phyloP scores from a whole-genome alignment of 2,113 vertebrate genomes.

The Chaenogobius annularis region DNA sequence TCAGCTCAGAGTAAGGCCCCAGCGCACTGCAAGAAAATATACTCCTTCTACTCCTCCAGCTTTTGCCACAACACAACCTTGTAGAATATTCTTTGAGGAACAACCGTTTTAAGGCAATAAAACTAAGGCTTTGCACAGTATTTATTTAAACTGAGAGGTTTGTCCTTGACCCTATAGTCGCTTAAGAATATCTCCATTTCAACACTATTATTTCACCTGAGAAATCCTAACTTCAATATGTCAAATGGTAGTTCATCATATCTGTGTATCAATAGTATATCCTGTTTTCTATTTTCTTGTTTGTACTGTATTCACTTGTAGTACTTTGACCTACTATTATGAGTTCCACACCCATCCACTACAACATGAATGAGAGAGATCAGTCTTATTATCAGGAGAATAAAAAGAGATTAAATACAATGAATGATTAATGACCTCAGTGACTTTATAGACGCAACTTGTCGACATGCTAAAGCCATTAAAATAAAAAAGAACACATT shows the following conservation, averaged over 20 bases:
- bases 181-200: background rate
- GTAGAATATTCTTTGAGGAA: background rate
- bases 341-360: background rate
- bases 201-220: background rate
- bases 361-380: background rate
- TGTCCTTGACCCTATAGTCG: background rate
- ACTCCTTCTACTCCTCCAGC: background rate
- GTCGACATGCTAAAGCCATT: background rate
- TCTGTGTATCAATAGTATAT: background rate
- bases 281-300: background rate
- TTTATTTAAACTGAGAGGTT: background rate
- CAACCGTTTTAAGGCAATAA: background rate
- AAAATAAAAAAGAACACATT: background rate
- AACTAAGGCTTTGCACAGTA: background rate
- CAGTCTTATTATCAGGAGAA: background rate
- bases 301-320: background rate
- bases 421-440: background rate
- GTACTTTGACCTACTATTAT: background rate
- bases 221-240: background rate
- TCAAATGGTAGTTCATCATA: background rate
- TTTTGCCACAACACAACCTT: background rate
- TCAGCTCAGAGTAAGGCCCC: slow-evolving; percentile 41
- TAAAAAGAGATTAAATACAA: background rate
- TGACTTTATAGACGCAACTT: background rate
- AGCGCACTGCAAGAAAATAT: slow-evolving; percentile 30